Conservation (phyloP, 2,888 invertebrate genomes). For the Chrysolina oricalcia region DNA sequence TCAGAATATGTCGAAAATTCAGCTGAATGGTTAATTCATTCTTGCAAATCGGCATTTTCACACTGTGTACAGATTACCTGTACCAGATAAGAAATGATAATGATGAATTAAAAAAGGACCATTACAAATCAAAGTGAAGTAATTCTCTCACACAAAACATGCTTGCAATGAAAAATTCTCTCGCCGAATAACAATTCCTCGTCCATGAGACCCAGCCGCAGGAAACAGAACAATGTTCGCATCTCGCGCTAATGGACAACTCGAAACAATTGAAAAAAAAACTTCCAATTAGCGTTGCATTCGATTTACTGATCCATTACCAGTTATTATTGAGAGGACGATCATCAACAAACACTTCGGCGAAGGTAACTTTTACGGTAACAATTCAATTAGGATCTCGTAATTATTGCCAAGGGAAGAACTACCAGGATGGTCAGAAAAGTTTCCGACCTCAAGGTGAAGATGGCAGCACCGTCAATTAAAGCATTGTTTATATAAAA, state of each 20-base stretch:
- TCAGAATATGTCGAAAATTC: too few species aligned
- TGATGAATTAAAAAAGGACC: background rate
- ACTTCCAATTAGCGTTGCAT: slow-evolving; percentile 4
- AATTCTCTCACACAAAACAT: background rate
- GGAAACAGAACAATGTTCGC: slow-evolving; percentile 8
- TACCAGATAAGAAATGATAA: background rate
- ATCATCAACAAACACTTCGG: slow-evolving; percentile 3
- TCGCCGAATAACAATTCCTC: slow-evolving; percentile 1
- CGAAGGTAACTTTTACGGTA: background rate
- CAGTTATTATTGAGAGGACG: background rate
- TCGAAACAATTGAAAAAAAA: slow-evolving; percentile 15
- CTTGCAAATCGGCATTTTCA: background rate
- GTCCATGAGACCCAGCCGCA: background rate
- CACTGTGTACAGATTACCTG: background rate
- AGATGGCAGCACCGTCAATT: too few species aligned
- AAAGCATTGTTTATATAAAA: too few species aligned
- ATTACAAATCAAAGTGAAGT: background rate
- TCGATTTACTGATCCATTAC: slow-evolving; percentile 7
- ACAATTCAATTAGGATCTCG: background rate
- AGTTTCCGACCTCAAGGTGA: too few species aligned
- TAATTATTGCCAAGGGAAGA: background rate
- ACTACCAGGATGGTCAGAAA: too few species aligned
- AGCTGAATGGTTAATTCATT: background rate
- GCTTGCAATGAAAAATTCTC: background rate
- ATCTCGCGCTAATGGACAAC: slow-evolving; percentile 1